Base-by-base conservation (phyloP, 2,113 vertebrate species). In the Macrotus californicus region DNA sequence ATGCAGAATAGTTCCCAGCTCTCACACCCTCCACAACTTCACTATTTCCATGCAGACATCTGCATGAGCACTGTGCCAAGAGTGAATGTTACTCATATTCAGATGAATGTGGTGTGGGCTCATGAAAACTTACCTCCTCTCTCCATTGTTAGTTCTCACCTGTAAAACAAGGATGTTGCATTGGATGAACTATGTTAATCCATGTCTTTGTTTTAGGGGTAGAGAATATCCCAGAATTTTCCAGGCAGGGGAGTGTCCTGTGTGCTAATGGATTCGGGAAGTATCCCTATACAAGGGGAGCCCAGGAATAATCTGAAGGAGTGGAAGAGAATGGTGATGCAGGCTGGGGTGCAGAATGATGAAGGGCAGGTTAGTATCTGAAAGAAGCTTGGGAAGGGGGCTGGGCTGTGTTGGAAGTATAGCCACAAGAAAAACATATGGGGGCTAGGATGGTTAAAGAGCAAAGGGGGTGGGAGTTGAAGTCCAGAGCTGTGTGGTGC, bases 1-100 rank as follows among this genome's bases (percentile, higher is more conserved):
- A 16, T 0, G 29, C 7, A 59, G 89, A 92, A 15, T 73, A 64
- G 18, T 9, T 56, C 31, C 29, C 54, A 22, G 29, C 9, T 36
- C n/a, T 80, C 83, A n/a, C 36, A 12, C 36, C 7, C 29, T 1
- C 13, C 7, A 0, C 21, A 11, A n/a, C 26, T 16, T n/a, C 0
- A 1, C 54, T 29, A 7, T 6, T 3, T 0, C 9, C 22, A 16
- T 2, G 13, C 15, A 36, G 39, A 9, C 31, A 11, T 77, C 22
- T 61, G 12, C 19, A 5, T 8, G 59, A 77, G 15, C 50, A 13
- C 31, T 15, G 56, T 69, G n/a, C 5, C 10, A 31, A 36, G 34
- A 36, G 10, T 2, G 14, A 70, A 19, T 2, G 15, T 59, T 46
- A 75, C 5, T 48, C 43, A 18, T 48, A 4, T 21, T 24, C 19